Percentiles rank a stretch among this genome's conserved stretches.
Evolutionary conservation across 2,888 invertebrate species (phyloP).

Genomic region (Cerastoderma edule): DNA sequence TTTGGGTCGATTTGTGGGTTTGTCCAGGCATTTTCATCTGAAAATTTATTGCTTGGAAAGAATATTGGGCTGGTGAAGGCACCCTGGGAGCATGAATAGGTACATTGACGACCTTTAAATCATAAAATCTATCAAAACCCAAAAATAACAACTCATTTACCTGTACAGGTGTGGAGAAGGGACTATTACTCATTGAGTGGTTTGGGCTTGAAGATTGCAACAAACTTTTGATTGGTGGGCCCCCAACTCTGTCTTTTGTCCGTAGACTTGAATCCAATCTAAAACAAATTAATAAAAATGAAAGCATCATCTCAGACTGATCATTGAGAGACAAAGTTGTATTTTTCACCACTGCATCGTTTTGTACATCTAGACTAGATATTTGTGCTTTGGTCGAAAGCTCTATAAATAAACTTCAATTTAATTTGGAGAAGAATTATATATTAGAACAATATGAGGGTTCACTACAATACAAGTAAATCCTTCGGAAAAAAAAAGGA

Average conservation of each 20-base stretch:
- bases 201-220: constrained; percentile 59
- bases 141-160: constrained; percentile 36
- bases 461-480: too few relatives aligned
- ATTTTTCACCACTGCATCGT: not conserved
- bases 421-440: too few relatives aligned
- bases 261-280: constrained; percentile 57
- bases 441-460: too few relatives aligned
- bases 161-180: constrained; percentile 50
- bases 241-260: constrained; percentile 69
- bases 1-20: too few relatives aligned
- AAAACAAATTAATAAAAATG: constrained; percentile 15
- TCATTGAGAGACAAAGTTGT: not conserved
- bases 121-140: not conserved
- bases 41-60: too few relatives aligned
- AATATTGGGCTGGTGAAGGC: not conserved
- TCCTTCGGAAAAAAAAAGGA: too few relatives aligned
- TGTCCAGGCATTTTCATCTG: too few relatives aligned
- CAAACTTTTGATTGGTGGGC: constrained; percentile 70
- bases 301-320: not conserved
- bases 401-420: too few relatives aligned
- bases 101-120: not conserved
- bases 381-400: not conserved
- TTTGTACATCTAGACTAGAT: not conserved
- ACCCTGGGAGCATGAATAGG: too few relatives aligned
- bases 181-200: constrained; percentile 32